Conservation (phyloP, 2,797 vertebrate species). For the Leptatherina wallacei region DNA sequence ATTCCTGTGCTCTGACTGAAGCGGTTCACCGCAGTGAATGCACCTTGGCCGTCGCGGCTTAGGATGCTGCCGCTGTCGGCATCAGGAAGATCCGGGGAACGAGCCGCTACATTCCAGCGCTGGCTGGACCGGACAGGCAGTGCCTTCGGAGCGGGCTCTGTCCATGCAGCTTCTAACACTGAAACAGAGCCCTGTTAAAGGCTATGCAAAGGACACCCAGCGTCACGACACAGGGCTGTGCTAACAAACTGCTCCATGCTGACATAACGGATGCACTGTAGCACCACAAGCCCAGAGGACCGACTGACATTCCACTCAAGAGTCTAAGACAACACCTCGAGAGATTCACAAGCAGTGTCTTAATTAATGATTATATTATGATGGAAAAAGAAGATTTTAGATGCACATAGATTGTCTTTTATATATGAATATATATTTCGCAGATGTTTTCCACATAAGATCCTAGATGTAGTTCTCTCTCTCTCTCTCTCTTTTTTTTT, state of each 20-base stretch:
- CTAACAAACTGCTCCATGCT: conserved; percentile 47
- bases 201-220: conserved; percentile 77
- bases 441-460: conserved; percentile 83
- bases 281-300: conserved; percentile 59
- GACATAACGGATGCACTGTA: conserved; percentile 56
- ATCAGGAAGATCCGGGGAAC: conserved; percentile 45
- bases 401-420: conserved; percentile 83
- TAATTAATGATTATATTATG: conserved; percentile 76
- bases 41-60: conserved; percentile 32
- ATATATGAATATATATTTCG: conserved; percentile 85
- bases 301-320: conserved; percentile 70
- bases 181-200: conserved; percentile 58
- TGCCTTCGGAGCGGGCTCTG: conserved; percentile 69
- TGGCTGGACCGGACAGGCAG: conserved; percentile 56
- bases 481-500: conserved; percentile 33
- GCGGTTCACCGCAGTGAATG: conserved; percentile 25
- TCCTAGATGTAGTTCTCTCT: conserved; percentile 69
- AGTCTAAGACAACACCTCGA: conserved; percentile 67
- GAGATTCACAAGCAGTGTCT: conserved; percentile 78
- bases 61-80: conserved; percentile 28
- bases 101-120: conserved; percentile 49
- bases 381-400: conserved; percentile 76
- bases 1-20: conserved; percentile 61
- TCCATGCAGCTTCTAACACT: conserved; percentile 61
- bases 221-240: conserved; percentile 46